phyloP scores from a whole-genome alignment of 2,113 vertebrate species.

The Pleuronectes platessa region DNA sequence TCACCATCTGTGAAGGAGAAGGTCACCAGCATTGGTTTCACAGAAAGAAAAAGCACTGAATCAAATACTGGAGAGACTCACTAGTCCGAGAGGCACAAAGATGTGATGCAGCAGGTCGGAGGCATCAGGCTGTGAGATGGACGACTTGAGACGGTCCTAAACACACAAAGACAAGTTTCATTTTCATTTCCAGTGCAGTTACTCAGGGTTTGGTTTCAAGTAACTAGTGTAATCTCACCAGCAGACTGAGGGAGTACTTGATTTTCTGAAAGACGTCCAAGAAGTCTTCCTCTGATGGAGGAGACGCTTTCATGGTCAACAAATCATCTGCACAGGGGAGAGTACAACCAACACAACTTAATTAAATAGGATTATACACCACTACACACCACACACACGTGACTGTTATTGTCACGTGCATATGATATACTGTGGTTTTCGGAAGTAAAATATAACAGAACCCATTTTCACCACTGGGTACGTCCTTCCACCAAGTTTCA shows the following conservation, averaged over 20 bases:
- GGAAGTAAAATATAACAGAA: too few relatives aligned
- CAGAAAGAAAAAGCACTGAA: background rate
- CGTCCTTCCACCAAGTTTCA: too few relatives aligned
- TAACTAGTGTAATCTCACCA: constrained; percentile 79
- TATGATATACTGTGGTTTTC: too few relatives aligned
- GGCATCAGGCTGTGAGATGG: constrained; percentile 84
- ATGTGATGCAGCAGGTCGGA: constrained; percentile 86
- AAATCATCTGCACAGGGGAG: constrained; percentile 79
- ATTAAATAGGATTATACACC: too few relatives aligned
- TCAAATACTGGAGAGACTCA: constrained; percentile 44
- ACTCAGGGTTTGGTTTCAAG: background rate
- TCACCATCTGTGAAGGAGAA: constrained; percentile 81
- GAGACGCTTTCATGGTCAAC: constrained; percentile 80
- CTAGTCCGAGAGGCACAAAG: constrained; percentile 86
- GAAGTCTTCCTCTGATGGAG: constrained; percentile 85
- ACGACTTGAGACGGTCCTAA: constrained; percentile 84
- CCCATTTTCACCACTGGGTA: too few relatives aligned
- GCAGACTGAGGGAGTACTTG: constrained; percentile 88
- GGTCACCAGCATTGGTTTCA: background rate
- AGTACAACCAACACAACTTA: background rate
- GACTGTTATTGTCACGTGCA: too few relatives aligned
- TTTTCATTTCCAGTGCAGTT: background rate
- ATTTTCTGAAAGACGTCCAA: constrained; percentile 87
- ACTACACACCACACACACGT: too few relatives aligned
- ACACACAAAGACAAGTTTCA: constrained; percentile 13